phyloP scores from a whole-genome alignment of 2,888 invertebrate genomes.

The Mesorhabditis sp. region DNA sequence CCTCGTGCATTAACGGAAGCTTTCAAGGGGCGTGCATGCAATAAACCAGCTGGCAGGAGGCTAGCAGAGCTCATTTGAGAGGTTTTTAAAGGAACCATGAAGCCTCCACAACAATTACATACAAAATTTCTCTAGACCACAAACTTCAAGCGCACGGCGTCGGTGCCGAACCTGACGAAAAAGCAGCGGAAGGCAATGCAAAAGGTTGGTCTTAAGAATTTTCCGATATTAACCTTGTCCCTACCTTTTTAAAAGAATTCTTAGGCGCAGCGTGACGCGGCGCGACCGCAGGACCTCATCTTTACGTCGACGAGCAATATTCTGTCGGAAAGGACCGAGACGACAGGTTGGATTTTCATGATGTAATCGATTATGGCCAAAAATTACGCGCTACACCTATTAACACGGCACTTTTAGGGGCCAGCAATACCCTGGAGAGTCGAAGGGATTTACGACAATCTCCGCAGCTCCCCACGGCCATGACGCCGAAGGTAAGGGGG shows the following conservation, averaged over 20 bases:
- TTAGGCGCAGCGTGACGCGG: constrained; percentile 6
- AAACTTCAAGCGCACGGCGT: constrained; percentile 46
- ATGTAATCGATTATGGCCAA: not conserved
- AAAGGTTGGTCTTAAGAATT: too few species aligned
- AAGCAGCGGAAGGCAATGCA: constrained; percentile 15
- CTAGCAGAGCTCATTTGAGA: too few species aligned
- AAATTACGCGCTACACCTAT: not conserved
- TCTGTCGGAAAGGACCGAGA: not conserved
- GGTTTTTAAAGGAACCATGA: not conserved
- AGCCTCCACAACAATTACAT: constrained; percentile 4
- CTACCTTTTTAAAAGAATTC: not conserved
- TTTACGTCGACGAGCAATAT: not conserved
- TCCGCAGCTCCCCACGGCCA: not conserved
- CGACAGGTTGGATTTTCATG: not conserved
- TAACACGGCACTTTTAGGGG: not conserved
- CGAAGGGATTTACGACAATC: not conserved
- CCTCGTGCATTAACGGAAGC: not conserved
- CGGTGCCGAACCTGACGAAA: constrained; percentile 50
- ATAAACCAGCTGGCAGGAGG: too few species aligned
- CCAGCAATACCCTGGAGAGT: constrained; percentile 2
- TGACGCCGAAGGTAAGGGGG: not conserved
- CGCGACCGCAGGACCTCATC: not conserved
- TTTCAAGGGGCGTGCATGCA: not conserved
- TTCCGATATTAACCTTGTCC: too few species aligned
- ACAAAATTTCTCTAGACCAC: too few species aligned